These are phyloP conservation scores for Cryptotis parvus DNA, from an alignment of 2,113 vertebrate species.

Conservation along the genomic window DNA sequence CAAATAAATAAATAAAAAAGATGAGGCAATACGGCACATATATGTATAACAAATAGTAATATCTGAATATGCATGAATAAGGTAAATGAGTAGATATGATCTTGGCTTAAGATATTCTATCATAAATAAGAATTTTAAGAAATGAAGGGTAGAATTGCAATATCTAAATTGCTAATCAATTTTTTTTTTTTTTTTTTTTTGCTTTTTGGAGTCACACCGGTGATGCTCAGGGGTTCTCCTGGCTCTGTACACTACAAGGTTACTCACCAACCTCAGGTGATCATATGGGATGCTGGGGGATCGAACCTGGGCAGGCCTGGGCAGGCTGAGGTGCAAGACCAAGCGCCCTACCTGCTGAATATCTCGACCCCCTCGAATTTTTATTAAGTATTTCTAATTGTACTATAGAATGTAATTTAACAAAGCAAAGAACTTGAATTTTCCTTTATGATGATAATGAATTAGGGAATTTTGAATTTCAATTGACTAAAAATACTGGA, in stretches of 20 bases:
- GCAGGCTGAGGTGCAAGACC: too few relatives aligned
- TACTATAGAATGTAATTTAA: background rate
- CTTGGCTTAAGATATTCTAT: background rate
- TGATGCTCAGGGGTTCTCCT: too few relatives aligned
- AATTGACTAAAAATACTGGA: background rate
- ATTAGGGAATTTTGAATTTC: background rate
- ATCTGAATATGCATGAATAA: background rate
- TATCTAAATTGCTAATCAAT: background rate
- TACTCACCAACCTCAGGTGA: too few relatives aligned
- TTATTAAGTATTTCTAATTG: background rate
- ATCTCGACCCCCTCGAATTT: too few relatives aligned
- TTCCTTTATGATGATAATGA: background rate
- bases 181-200: too few relatives aligned
- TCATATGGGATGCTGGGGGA: too few relatives aligned
- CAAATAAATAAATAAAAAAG: too few relatives aligned
- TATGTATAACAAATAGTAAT: background rate
- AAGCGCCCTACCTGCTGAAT: too few relatives aligned
- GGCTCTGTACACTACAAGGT: too few relatives aligned
- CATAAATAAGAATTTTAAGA: background rate
- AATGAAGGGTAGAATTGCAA: background rate
- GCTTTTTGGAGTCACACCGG: too few relatives aligned
- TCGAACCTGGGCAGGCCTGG: too few relatives aligned
- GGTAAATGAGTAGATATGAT: too few relatives aligned
- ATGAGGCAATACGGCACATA: background rate
- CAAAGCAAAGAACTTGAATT: background rate